Evolutionary conservation across 2,797 vertebrate species (phyloP), one percentile per base, ranked within the genome.

Genomic region (Gadopsis bispinosus): DNA sequence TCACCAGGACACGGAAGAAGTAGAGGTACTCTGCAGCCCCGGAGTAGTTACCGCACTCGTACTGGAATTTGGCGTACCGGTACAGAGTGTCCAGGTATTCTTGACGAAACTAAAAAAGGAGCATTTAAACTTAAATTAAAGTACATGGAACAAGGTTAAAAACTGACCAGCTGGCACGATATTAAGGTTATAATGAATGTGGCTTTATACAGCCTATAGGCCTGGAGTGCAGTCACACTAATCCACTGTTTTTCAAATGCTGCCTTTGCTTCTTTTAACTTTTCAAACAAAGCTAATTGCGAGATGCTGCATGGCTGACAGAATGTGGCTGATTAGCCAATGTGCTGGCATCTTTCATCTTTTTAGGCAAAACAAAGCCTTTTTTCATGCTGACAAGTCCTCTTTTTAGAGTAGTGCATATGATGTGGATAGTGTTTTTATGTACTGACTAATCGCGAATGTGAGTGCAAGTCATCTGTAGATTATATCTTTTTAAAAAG

Each of bases 11-110:
- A 56, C 97, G 96, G 81, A 98, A 98, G 87, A 98, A 97, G 94
- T 98, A 98, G 76, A 98, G 96, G 81, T 98, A 98, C n/a, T 98
- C 97, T 1, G 97, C 97, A 73, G 97, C 97, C 71, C 97, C 97
- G 0, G 97, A 97, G 92, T 98, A 98, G 92, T 98, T 98, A 5
- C 97, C 97, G 81, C 97, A 98, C 90, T 98, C 97, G 39, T 98
- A 98, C 50, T 98, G 97, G 91, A 98, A 98, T 85, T 98, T 98
- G 74, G 97, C 97, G 10, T 98, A 98, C 47, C 96, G 94, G 89
- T 98, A 98, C 70, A 98, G 95, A 0, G 97, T 98, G 88, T 99
- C 97, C 92, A 99, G 92, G 92, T 98, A 98, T 86, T 99, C 97
- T 75, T 98, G 97, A 69, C 96, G 97, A 90, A 99, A 99, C 97